Percentiles rank a stretch among this genome's conserved stretches.
These are phyloP conservation scores for Trichomycterus rosablanca DNA, from an alignment of 2,113 vertebrate genomes.

Conservation along the genomic window DNA sequence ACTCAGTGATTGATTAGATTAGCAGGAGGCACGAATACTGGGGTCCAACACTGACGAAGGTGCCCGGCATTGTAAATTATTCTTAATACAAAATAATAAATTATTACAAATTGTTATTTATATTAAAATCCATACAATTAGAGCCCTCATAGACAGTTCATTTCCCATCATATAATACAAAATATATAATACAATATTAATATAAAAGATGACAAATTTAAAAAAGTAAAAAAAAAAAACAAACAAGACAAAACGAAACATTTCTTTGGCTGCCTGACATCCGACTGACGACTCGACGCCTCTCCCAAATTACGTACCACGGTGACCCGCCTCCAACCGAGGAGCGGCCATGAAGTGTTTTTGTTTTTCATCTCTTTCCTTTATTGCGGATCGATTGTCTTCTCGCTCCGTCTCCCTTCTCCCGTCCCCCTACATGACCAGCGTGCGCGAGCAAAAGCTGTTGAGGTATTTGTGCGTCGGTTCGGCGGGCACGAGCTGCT, in stretches of 20 bases:
- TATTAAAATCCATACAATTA: constrained; percentile 70
- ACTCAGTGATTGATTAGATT: constrained; percentile 11
- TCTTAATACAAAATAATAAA: constrained; percentile 66
- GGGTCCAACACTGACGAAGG: constrained; percentile 69
- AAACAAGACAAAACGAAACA: constrained; percentile 43
- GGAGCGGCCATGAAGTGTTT: constrained; percentile 69
- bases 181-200: constrained; percentile 31
- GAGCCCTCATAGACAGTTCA: constrained; percentile 57
- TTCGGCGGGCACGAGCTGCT: constrained; percentile 77
- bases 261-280: constrained; percentile 82
- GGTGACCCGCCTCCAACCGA: constrained; percentile 75
- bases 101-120: constrained; percentile 78
- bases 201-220: constrained; percentile 39
- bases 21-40: constrained; percentile 64
- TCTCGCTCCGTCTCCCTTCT: constrained; percentile 30
- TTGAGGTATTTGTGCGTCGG: constrained; percentile 85
- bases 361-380: constrained; percentile 57
- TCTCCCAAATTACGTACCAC: constrained; percentile 96
- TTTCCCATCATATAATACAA: constrained; percentile 59
- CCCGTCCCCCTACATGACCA: constrained; percentile 80
- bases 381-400: constrained; percentile 38
- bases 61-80: constrained; percentile 58
- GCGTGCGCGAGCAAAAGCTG: constrained; percentile 81
- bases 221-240: constrained; percentile 43
- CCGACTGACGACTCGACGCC: constrained; percentile 65